These are phyloP conservation scores for Sphaeridia pumilis DNA, from an alignment of 2,888 invertebrate species.

Conservation along the genomic window DNA sequence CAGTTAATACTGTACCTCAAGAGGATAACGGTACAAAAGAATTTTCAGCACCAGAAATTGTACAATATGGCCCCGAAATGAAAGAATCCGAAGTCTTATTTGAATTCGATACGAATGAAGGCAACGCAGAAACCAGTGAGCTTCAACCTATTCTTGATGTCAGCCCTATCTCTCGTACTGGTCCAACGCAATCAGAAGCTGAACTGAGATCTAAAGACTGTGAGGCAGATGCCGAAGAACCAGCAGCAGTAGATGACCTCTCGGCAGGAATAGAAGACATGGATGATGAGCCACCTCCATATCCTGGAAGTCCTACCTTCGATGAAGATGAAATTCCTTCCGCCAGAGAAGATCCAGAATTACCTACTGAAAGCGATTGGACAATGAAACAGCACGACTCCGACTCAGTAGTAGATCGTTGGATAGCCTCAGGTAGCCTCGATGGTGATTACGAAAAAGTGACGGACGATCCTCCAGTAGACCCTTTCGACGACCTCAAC, in stretches of 20 bases:
- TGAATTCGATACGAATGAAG: no score
- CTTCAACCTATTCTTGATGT: not conserved
- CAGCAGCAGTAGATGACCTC: not conserved
- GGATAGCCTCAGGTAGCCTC: not conserved
- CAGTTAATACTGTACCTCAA: not conserved
- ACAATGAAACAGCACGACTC: not conserved
- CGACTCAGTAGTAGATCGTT: not conserved
- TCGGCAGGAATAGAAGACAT: not conserved
- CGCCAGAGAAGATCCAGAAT: not conserved
- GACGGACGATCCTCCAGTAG: not conserved
- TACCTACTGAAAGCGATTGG: not conserved
- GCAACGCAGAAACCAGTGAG: no score
- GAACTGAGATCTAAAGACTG: not conserved
- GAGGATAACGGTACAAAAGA: not conserved
- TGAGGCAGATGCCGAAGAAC: not conserved
- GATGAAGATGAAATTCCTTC: not conserved
- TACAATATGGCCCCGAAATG: no score
- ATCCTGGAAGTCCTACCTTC: constrained; percentile 6
- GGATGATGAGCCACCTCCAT: constrained; percentile 11
- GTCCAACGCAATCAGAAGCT: not conserved
- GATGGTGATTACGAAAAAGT: not conserved
- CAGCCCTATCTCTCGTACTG: not conserved
- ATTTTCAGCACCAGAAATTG: not conserved
- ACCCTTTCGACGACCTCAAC: not conserved
- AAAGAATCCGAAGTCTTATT: no score